Percentiles rank a stretch among this genome's conserved stretches.
Conservation (phyloP, 1,140 invertebrate genomes). For the Nomia melanderi region DNA sequence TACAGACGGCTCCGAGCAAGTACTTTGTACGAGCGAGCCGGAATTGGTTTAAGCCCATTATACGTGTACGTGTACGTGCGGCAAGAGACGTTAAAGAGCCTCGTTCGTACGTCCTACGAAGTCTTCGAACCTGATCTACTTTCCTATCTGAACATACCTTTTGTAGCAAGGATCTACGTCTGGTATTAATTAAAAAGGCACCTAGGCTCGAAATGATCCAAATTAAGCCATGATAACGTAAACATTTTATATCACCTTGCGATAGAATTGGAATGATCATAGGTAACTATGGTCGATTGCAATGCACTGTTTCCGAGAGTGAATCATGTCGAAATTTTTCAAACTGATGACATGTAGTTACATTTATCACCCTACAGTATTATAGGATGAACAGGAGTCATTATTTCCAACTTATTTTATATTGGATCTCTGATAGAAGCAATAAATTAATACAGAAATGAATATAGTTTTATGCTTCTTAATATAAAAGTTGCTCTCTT, state of each 20-base stretch:
- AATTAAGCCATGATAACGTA: background rate
- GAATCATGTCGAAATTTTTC: no score
- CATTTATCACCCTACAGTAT: no score
- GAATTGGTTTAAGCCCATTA: conserved; percentile 68
- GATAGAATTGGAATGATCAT: no score
- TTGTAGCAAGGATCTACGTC: background rate
- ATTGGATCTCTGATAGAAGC: no score
- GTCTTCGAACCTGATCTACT: conserved; percentile 33
- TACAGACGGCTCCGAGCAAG: conserved; percentile 65
- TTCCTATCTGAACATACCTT: conserved; percentile 25
- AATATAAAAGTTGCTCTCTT: no score
- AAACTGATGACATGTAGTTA: no score
- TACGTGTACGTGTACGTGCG: conserved; percentile 53
- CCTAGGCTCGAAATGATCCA: background rate
- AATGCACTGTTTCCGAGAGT: no score
- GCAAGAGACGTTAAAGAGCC: conserved; percentile 49
- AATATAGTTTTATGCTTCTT: no score
- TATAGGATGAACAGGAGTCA: no score
- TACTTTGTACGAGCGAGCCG: conserved; percentile 63
- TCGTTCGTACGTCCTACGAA: conserved; percentile 30
- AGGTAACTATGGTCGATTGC: no score
- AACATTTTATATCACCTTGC: background rate
- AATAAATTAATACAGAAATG: no score
- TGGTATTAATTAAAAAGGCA: background rate
- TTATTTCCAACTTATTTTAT: no score